Percentiles rank a stretch among this genome's conserved stretches.
phyloP scores from a whole-genome alignment of 2,113 vertebrate genomes.

The Psammodynastes pulverulentus region DNA sequence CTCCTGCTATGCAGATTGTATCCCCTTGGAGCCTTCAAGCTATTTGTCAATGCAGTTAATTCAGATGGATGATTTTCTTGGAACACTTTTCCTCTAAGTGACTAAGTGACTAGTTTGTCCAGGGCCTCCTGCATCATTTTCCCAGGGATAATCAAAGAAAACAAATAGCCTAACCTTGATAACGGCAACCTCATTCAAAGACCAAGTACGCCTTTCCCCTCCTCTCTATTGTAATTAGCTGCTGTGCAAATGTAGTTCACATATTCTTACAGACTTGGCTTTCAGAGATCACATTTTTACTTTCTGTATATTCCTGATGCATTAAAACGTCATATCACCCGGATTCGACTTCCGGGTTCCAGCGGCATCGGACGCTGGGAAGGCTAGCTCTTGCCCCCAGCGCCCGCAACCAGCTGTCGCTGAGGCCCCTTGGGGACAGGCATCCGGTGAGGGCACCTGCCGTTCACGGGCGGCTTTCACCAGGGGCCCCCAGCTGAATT shows the following conservation, averaged over 20 bases:
- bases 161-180: slow-evolving; percentile 4
- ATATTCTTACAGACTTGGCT: neutral
- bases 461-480: no score
- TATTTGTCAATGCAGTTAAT: neutral
- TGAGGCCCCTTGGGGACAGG: no score
- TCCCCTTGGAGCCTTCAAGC: neutral
- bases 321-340: neutral
- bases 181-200: neutral
- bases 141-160: neutral
- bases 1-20: neutral
- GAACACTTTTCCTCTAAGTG: neutral
- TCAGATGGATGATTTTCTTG: slow-evolving; percentile 2
- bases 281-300: neutral
- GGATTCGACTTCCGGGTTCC: no score
- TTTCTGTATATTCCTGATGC: neutral
- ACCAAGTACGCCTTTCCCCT: neutral
- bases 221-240: neutral
- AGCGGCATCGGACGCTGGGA: no score
- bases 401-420: no score
- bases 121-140: neutral
- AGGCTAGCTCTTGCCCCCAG: no score
- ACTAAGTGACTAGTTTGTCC: neutral
- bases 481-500: no score
- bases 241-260: neutral
- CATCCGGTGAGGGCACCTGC: no score